Percentiles rank a stretch among this genome's conserved stretches.
These are phyloP conservation scores for Hetaerina titia DNA, from an alignment of 2,888 invertebrate genomes.

Conservation along the genomic window DNA sequence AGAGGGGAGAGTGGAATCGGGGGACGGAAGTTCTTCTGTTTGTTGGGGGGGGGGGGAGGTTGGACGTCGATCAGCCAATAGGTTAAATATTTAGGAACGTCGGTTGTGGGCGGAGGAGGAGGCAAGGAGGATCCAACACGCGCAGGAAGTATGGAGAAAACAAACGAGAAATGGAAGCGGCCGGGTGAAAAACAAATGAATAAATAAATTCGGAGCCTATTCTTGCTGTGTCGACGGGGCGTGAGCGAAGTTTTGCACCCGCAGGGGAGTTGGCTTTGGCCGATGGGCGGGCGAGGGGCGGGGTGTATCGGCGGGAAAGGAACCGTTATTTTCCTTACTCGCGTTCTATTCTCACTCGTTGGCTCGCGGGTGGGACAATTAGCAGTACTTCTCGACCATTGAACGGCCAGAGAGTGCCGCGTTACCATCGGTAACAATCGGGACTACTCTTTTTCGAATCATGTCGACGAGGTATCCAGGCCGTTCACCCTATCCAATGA, in stretches of 20 bases:
- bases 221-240: background rate
- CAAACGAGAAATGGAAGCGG: background rate
- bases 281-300: too few species aligned
- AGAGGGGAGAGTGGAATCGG: background rate
- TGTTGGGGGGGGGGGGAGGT: background rate
- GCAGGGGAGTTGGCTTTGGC: background rate
- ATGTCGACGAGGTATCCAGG: too few species aligned
- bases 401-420: too few species aligned
- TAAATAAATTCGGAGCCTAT: slow-evolving; percentile 13
- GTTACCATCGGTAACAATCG: too few species aligned
- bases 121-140: background rate
- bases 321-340: too few species aligned
- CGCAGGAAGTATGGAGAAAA: background rate
- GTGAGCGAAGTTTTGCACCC: background rate
- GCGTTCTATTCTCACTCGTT: too few species aligned
- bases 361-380: too few species aligned
- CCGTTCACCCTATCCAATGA: too few species aligned
- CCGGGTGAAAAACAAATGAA: background rate
- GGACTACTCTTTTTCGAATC: too few species aligned
- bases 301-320: too few species aligned
- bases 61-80: background rate
- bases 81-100: slow-evolving; percentile 17
- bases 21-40: background rate
- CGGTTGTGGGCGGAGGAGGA: background rate
- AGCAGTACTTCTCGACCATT: too few species aligned